Percentiles rank a stretch among this genome's conserved stretches.
Conservation (phyloP, 2,888 invertebrate species). For the Athripsodes cinereus region DNA sequence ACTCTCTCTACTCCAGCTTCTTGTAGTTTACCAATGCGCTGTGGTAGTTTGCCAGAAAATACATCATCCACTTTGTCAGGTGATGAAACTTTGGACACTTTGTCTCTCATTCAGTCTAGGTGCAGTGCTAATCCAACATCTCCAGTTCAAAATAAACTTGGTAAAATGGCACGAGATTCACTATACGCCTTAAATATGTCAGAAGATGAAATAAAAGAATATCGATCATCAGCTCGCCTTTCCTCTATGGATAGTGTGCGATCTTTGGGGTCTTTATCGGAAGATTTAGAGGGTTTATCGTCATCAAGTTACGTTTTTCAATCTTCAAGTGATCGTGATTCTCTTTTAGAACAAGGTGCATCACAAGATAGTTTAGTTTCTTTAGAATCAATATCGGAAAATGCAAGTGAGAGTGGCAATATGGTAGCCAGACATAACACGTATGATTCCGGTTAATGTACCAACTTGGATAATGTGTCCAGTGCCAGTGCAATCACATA, state of each 20-base stretch:
- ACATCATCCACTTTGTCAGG: conserved; percentile 37
- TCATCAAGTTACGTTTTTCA: conserved; percentile 13
- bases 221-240: conserved; percentile 32
- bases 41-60: conserved; percentile 29
- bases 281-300: conserved; percentile 32
- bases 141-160: conserved; percentile 37
- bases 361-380: conserved; percentile 49
- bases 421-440: background rate
- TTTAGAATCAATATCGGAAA: conserved; percentile 43
- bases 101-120: conserved; percentile 36
- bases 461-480: too few relatives aligned
- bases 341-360: conserved; percentile 37
- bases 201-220: conserved; percentile 46
- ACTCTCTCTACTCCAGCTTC: conserved; percentile 33
- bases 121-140: conserved; percentile 32
- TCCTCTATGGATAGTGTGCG: conserved; percentile 44
- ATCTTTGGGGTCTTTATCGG: conserved; percentile 46
- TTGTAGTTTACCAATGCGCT: conserved; percentile 16
- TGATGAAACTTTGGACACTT: conserved; percentile 46
- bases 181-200: conserved; percentile 45
- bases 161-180: conserved; percentile 46
- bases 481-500: too few relatives aligned
- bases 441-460: background rate
- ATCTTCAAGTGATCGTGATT: conserved; percentile 41
- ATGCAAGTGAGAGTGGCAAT: conserved; percentile 6